These are phyloP conservation scores for Saguinus oedipus DNA, from an alignment of 2,797 vertebrate species.

Conservation along the genomic window DNA sequence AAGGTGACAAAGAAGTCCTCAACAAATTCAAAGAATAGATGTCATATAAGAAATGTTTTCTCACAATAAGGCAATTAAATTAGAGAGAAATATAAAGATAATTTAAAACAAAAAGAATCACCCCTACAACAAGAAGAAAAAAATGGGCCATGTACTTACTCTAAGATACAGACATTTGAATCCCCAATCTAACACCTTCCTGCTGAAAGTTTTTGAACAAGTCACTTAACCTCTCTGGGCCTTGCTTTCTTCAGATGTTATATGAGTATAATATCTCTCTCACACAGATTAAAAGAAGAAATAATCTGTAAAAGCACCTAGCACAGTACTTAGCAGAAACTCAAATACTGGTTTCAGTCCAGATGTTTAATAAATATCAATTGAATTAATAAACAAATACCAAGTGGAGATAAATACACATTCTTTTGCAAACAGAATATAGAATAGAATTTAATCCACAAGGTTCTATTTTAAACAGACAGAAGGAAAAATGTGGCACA, in stretches of 20 bases:
- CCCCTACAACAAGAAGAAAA: not conserved
- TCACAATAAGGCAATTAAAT: not conserved
- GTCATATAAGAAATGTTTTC: not conserved
- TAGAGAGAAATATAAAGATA: not conserved
- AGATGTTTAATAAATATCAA: not conserved
- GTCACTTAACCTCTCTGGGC: not conserved
- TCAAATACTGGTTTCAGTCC: not conserved
- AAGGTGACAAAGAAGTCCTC: not conserved
- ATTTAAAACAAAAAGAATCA: not conserved
- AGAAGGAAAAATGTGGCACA: slow-evolving; percentile 34
- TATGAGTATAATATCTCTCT: not conserved
- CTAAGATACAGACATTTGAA: not conserved
- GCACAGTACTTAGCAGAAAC: not conserved
- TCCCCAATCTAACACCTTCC: not conserved
- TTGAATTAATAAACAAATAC: not conserved
- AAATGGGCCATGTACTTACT: not conserved
- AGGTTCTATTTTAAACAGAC: slow-evolving; percentile 37
- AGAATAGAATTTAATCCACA: slow-evolving; percentile 49
- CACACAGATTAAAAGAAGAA: not conserved
- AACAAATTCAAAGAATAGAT: not conserved
- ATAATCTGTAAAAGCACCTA: not conserved
- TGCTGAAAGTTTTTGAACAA: not conserved
- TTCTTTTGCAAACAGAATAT: not conserved
- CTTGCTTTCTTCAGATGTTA: not conserved
- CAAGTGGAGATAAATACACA: slow-evolving; percentile 25